A percentile compares a stretch with the other conserved stretches of the same genome.
phyloP scores from a whole-genome alignment of 2,113 vertebrate species.

The Heloderma charlesbogerti region DNA sequence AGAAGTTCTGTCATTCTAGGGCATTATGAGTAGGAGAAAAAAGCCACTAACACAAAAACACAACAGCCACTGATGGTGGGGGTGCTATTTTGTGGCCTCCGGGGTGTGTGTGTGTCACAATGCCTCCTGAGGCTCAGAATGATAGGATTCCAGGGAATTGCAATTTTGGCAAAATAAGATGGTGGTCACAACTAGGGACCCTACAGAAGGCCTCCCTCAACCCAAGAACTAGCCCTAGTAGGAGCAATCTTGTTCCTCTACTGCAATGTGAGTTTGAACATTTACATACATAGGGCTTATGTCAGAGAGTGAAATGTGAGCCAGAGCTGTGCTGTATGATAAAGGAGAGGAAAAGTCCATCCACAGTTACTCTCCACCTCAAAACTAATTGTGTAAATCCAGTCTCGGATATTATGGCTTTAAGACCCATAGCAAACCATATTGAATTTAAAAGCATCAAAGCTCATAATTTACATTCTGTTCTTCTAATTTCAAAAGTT shows the following conservation, averaged over 20 bases:
- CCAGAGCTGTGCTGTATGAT: background rate
- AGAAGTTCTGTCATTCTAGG: too few relatives aligned
- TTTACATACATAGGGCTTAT: background rate
- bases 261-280: background rate
- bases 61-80: too few relatives aligned
- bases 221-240: background rate
- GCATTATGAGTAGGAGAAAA: too few relatives aligned
- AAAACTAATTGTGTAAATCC: background rate
- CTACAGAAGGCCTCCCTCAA: background rate
- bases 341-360: background rate
- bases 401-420: background rate
- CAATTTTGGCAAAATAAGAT: too few relatives aligned
- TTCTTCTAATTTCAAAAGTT: constrained; percentile 5
- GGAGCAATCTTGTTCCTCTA: background rate
- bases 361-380: background rate
- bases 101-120: too few relatives aligned
- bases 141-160: too few relatives aligned
- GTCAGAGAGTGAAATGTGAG: background rate
- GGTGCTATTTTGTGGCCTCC: too few relatives aligned
- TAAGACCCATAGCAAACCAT: background rate
- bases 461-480: background rate
- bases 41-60: too few relatives aligned
- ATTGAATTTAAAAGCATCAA: background rate
- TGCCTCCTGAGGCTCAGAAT: too few relatives aligned
- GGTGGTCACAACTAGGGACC: background rate